Conservation (phyloP, 2,797 vertebrate species). For the Megaceryle alcyon region DNA sequence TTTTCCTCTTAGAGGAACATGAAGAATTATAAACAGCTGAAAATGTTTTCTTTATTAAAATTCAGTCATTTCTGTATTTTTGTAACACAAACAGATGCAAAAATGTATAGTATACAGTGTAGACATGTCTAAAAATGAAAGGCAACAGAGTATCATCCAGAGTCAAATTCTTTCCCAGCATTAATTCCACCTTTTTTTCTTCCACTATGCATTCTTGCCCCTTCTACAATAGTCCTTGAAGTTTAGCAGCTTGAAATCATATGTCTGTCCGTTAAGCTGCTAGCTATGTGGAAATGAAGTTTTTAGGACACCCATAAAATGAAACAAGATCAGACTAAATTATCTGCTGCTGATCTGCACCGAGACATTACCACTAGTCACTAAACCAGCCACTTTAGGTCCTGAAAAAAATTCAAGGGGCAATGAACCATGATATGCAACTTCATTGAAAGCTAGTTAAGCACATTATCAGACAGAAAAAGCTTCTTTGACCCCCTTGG, state of each 20-base stretch:
- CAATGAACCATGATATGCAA: slow-evolving; percentile 27
- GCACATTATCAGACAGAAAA: slow-evolving; percentile 16
- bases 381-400: slow-evolving; percentile 10
- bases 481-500: background rate
- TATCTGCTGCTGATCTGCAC: slow-evolving; percentile 47
- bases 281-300: slow-evolving; percentile 68
- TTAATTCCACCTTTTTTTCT: slow-evolving; percentile 69
- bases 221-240: slow-evolving; percentile 70
- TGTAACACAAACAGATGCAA: slow-evolving; percentile 51
- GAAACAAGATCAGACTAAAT: slow-evolving; percentile 66
- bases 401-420: slow-evolving; percentile 11
- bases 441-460: slow-evolving; percentile 12
- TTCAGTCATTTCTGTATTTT: slow-evolving; percentile 32
- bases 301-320: slow-evolving; percentile 71
- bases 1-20: slow-evolving; percentile 41
- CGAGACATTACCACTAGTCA: slow-evolving; percentile 10
- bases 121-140: slow-evolving; percentile 57
- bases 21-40: slow-evolving; percentile 14
- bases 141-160: slow-evolving; percentile 46
- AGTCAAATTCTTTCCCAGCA: slow-evolving; percentile 69
- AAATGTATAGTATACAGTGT: slow-evolving; percentile 23
- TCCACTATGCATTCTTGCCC: slow-evolving; percentile 70
- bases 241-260: slow-evolving; percentile 64
- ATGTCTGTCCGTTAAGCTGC: slow-evolving; percentile 57
- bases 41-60: slow-evolving; percentile 61